These are phyloP conservation scores for Polyommatus icarus DNA, from an alignment of 2,888 invertebrate species.

Conservation along the genomic window DNA sequence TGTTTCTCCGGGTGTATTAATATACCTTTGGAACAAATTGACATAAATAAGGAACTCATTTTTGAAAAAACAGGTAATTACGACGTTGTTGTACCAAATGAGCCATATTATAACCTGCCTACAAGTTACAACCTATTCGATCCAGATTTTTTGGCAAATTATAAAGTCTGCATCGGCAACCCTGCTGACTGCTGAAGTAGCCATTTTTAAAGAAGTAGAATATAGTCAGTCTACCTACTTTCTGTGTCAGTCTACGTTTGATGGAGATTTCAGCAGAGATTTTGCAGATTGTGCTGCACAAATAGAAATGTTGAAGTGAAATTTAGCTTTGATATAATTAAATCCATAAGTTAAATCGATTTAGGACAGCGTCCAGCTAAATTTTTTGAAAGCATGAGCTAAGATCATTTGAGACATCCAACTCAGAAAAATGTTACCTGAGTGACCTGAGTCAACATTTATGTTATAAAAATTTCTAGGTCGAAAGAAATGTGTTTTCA, in stretches of 20 bases:
- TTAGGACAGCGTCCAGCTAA: neutral
- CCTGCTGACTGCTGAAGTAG: too few relatives aligned
- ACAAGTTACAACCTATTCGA: too few relatives aligned
- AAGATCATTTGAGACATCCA: neutral
- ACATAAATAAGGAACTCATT: too few relatives aligned
- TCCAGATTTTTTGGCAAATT: too few relatives aligned
- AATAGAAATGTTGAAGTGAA: slow-evolving; percentile 13
- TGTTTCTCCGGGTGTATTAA: too few relatives aligned
- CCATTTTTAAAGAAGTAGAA: too few relatives aligned
- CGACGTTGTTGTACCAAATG: too few relatives aligned
- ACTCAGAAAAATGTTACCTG: neutral
- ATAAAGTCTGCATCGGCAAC: too few relatives aligned
- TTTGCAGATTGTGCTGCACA: neutral
- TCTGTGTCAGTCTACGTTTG: neutral
- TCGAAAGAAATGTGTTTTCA: neutral
- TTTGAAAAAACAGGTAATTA: too few relatives aligned
- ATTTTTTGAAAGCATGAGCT: neutral
- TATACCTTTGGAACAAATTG: too few relatives aligned
- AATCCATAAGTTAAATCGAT: neutral
- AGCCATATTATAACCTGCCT: too few relatives aligned
- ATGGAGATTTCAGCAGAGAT: slow-evolving; percentile 1
- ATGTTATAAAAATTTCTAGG: neutral
- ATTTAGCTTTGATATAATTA: neutral
- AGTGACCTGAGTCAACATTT: neutral
- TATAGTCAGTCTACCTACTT: too few relatives aligned